A percentile compares a stretch with the other conserved stretches of the same genome.
Evolutionary conservation across 1,140 invertebrate species (phyloP).

Genomic region (Propsilocerus akamusi): DNA sequence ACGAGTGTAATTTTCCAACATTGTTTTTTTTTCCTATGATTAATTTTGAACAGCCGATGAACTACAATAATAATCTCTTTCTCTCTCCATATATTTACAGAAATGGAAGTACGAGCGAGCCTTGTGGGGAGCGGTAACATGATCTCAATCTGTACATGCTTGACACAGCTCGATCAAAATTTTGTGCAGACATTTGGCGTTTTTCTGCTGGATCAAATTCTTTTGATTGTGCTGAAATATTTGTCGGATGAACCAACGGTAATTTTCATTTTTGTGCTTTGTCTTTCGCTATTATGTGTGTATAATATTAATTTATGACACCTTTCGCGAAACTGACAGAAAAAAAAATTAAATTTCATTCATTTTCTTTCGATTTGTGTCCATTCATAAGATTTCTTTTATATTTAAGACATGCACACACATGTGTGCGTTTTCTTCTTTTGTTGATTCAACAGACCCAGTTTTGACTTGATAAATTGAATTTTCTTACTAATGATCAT

Average conservation of each 20-base stretch:
- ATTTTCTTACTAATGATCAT: background rate
- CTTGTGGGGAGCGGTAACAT: slow-evolving; percentile 3
- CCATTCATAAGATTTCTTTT: background rate
- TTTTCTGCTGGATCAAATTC: background rate
- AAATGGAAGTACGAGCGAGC: background rate
- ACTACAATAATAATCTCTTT: background rate
- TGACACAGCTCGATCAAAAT: slow-evolving; percentile 1
- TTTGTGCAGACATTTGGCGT: slow-evolving; percentile 1
- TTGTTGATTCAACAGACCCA: no score
- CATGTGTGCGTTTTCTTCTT: no score
- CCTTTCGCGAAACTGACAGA: background rate
- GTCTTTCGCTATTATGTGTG: no score
- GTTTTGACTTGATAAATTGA: background rate
- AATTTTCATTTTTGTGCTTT: no score
- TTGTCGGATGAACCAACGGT: background rate
- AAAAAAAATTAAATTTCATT: background rate
- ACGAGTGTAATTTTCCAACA: background rate
- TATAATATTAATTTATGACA: slow-evolving; percentile 3
- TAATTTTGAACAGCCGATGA: background rate
- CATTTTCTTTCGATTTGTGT: background rate
- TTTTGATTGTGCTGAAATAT: background rate
- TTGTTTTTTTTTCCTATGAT: background rate
- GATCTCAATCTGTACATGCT: slow-evolving; percentile 1
- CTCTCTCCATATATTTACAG: background rate
- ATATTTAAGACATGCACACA: no score